Conservation (phyloP, 2,888 invertebrate genomes). For the Andrena praecox region DNA sequence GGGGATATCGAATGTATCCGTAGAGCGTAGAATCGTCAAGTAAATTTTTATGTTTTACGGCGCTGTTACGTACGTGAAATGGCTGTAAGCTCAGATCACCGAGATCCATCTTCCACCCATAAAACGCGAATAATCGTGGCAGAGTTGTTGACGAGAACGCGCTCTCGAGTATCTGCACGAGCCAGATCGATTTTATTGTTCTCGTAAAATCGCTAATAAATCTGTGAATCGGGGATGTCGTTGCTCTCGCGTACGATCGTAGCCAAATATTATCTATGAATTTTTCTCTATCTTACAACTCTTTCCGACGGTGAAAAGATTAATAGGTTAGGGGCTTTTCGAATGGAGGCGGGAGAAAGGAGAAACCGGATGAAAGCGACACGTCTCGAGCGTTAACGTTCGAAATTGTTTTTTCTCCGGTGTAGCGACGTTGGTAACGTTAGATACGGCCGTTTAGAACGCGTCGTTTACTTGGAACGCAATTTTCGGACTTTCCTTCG, state of each 20-base stretch:
- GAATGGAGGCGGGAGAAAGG: too few species aligned
- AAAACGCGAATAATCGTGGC: conserved; percentile 30
- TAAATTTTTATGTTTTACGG: conserved; percentile 37
- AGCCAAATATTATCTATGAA: not conserved
- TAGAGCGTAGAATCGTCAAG: not conserved
- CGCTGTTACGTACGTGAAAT: conserved; percentile 14
- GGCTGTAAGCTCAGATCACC: conserved; percentile 5
- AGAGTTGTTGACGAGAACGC: not conserved
- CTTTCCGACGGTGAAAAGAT: not conserved
- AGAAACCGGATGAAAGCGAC: too few species aligned
- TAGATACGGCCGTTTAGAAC: not conserved
- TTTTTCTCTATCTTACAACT: not conserved
- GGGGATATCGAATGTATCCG: conserved; percentile 31
- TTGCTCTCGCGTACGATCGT: not conserved
- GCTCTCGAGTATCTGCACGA: not conserved
- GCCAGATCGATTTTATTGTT: conserved; percentile 6
- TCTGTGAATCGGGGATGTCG: not conserved
- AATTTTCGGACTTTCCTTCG: not conserved
- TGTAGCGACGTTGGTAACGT: not conserved
- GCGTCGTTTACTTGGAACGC: not conserved
- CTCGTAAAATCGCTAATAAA: conserved; percentile 27
- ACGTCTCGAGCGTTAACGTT: not conserved
- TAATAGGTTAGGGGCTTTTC: not conserved
- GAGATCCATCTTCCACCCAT: conserved; percentile 12
- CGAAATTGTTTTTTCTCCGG: not conserved